Conservation (phyloP, 2,113 vertebrate genomes). For the Irena cyanogastra region DNA sequence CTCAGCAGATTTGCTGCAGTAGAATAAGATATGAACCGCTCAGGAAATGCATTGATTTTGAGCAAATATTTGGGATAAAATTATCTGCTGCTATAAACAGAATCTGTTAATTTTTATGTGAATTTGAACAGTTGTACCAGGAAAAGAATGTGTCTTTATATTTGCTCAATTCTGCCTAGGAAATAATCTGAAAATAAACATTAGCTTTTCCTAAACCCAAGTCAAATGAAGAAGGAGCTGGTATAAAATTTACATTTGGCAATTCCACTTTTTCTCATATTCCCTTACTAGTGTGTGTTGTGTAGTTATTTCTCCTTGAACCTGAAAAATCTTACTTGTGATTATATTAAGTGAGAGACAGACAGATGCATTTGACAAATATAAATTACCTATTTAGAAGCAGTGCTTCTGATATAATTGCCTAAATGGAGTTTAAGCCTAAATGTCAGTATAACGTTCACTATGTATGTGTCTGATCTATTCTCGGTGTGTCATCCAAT, state of each 20-base stretch:
- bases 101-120: background rate
- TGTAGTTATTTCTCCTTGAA: background rate
- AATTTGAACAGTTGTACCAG: background rate
- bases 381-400: conserved; percentile 32
- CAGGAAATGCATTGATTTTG: background rate
- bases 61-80: conserved; percentile 11
- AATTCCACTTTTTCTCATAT: background rate
- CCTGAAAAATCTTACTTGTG: background rate
- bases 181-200: conserved; percentile 27
- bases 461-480: background rate
- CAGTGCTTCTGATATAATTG: background rate
- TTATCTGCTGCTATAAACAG: background rate
- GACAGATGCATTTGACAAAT: background rate
- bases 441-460: conserved; percentile 5
- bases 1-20: background rate
- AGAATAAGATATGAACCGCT: background rate
- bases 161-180: background rate
- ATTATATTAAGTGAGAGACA: background rate
- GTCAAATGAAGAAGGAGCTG: background rate
- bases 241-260: background rate
- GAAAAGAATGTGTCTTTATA: background rate
- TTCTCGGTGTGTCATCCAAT: background rate
- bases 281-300: background rate
- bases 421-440: conserved; percentile 3
- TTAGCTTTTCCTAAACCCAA: background rate